Evolutionary conservation across 2,888 invertebrate species (phyloP), one percentile per base, ranked within the genome.

Genomic region (Maniola hyperantus): DNA sequence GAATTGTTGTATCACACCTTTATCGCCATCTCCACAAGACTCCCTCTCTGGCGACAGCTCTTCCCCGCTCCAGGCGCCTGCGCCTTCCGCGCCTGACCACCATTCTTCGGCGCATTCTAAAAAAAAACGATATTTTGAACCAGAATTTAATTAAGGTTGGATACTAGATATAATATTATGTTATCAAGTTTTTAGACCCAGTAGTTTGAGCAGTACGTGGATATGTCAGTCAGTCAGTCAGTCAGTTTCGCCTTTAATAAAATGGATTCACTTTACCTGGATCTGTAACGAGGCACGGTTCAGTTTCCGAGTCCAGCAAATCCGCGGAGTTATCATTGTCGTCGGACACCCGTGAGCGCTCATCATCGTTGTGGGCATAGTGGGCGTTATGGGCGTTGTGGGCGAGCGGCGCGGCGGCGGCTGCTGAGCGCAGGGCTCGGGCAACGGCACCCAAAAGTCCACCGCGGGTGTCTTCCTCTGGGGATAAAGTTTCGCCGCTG

Each of bases 201-300:
- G 26, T 4, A 26, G 26, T 26, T 26, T 26, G 26, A 26, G 26
- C 26, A 2, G 4, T 26, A n/a, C n/a, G n/a, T n/a, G n/a, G n/a
- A n/a, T 26, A 26, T 1, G 26, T 26, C 4, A 26, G 26, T n/a
- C n/a, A n/a, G 26, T 26, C 26, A 26, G 26, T 26, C 26, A 26
- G 26, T 26, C 26, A 26, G 1, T 26, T 26, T 26, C 4, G 26
- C 4, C 26, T 26, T 26, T 26, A 2, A 26, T 26, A 26, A 26
- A 26, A 26, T 26, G 26, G 26, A 4, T 26, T 26, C 11, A 13
- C n/a, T 11, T 73, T 46, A 91, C 91, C 96, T 63, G 96, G 96
- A 77, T 96, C 96, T 92, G 96, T 96, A 93, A 96, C 96, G 26
- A 97, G 90, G 76, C 96, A 96, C 0, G 96, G 96, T 78, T 96